phyloP scores from a whole-genome alignment of 2,113 vertebrate species.

The Paralichthys olivaceus region DNA sequence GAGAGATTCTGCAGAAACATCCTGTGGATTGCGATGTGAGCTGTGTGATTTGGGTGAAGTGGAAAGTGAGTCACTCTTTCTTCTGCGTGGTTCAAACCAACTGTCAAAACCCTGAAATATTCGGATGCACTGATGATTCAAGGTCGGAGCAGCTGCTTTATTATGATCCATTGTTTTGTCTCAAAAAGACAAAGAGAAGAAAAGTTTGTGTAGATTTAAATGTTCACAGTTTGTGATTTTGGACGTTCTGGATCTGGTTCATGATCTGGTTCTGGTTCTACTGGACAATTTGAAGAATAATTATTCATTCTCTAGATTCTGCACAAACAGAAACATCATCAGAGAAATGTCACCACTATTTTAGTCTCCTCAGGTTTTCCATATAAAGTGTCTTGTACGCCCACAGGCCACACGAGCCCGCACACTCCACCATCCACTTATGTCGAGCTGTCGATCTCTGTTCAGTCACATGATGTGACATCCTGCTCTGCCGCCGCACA shows the following conservation, averaged over 20 bases:
- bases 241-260: background rate
- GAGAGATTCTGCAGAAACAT: conserved; percentile 7
- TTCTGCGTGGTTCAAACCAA: conserved; percentile 6
- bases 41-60: conserved; percentile 31
- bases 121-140: background rate
- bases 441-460: too few species aligned
- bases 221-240: too few species aligned
- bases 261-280: too few species aligned
- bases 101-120: conserved; percentile 11
- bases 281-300: background rate
- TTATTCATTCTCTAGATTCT: background rate
- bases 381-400: background rate
- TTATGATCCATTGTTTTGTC: background rate
- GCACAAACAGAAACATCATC: background rate
- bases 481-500: background rate
- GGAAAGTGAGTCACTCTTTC: conserved; percentile 52
- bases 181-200: too few species aligned
- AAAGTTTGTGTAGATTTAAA: too few species aligned
- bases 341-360: background rate
- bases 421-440: too few species aligned
- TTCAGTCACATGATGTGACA: too few species aligned
- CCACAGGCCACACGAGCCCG: too few species aligned
- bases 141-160: background rate
- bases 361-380: background rate
- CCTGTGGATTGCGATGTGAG: conserved; percentile 3